phyloP scores from a whole-genome alignment of 1,140 invertebrate genomes.

The Temnothorax longispinosus region DNA sequence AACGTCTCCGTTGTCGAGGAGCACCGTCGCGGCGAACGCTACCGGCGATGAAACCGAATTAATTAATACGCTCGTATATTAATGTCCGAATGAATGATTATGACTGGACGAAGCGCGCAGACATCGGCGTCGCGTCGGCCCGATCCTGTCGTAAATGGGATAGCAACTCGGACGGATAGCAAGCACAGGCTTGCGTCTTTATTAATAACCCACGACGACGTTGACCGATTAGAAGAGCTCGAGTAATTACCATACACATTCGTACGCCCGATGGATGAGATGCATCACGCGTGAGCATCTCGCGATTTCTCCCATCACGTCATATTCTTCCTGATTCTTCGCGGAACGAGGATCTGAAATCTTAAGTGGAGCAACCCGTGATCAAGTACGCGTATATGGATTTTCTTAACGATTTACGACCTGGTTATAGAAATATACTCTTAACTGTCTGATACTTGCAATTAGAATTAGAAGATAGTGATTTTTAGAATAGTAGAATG shows the following conservation, averaged over 20 bases:
- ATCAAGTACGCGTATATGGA: neutral
- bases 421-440: neutral
- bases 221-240: conserved; percentile 80
- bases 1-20: conserved; percentile 5
- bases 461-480: no score
- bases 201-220: conserved; percentile 83
- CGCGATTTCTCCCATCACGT: conserved; percentile 52
- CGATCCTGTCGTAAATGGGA: conserved; percentile 76
- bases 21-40: conserved; percentile 53
- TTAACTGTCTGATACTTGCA: neutral
- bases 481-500: neutral
- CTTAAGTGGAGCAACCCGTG: neutral
- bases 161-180: conserved; percentile 68
- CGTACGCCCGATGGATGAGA: conserved; percentile 37
- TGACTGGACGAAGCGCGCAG: conserved; percentile 61
- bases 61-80: conserved; percentile 78
- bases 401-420: neutral
- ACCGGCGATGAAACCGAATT: conserved; percentile 70
- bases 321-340: conserved; percentile 16
- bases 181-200: conserved; percentile 76
- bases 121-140: conserved; percentile 63
- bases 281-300: conserved; percentile 68
- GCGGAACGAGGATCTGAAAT: neutral
- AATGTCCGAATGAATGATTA: conserved; percentile 80
- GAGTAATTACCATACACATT: conserved; percentile 80